phyloP scores from a whole-genome alignment of 2,888 invertebrate species.

The Lapara coniferarum region DNA sequence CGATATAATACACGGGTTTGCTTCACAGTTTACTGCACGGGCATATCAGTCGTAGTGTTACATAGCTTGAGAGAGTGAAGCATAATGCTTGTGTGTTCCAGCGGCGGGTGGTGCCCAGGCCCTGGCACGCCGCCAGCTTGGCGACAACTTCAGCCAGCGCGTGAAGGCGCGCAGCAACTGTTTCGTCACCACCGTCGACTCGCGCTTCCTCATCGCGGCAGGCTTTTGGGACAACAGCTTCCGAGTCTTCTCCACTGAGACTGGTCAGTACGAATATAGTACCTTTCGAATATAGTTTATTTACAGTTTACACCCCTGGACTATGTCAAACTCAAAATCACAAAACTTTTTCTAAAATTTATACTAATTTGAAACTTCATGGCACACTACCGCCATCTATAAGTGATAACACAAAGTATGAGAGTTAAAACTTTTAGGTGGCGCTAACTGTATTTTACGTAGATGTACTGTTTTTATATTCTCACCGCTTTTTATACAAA shows the following conservation, averaged over 20 bases:
- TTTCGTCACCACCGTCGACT: slow-evolving; percentile 99
- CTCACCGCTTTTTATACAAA: background rate
- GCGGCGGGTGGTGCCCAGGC: slow-evolving; percentile 91
- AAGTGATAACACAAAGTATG: too few relatives aligned
- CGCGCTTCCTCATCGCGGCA: slow-evolving; percentile 97
- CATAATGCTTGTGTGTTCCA: slow-evolving; percentile 46
- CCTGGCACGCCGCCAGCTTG: slow-evolving; percentile 93
- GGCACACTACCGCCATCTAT: too few relatives aligned
- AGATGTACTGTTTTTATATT: too few relatives aligned
- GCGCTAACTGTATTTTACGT: background rate
- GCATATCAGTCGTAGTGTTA: too few relatives aligned
- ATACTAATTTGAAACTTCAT: too few relatives aligned
- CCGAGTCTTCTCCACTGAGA: slow-evolving; percentile 98
- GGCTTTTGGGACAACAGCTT: slow-evolving; percentile 99
- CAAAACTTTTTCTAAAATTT: too few relatives aligned
- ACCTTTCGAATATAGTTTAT: too few relatives aligned
- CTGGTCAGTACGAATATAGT: slow-evolving; percentile 82
- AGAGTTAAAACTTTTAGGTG: background rate
- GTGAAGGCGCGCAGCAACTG: slow-evolving; percentile 96
- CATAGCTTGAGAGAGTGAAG: too few relatives aligned
- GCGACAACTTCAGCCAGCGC: slow-evolving; percentile 99
- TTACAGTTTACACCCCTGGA: too few relatives aligned
- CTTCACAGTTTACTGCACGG: too few relatives aligned
- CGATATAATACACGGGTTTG: too few relatives aligned
- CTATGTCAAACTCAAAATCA: too few relatives aligned